These are phyloP conservation scores for Dione juno DNA, from an alignment of 2,888 invertebrate genomes.

Conservation along the genomic window DNA sequence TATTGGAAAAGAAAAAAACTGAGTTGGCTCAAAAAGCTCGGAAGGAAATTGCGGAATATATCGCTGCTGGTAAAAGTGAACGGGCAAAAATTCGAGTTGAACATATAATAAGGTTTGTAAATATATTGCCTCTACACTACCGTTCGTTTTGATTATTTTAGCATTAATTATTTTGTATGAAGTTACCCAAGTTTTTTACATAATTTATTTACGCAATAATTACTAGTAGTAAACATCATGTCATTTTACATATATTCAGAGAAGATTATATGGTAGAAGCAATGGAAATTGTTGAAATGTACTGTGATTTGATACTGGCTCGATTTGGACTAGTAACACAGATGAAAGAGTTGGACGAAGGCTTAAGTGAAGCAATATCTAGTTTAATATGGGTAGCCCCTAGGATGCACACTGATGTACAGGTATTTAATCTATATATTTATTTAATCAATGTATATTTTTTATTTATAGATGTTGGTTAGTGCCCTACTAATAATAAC, in stretches of 20 bases:
- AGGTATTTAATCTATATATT: constrained; percentile 66
- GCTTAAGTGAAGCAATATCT: constrained; percentile 97
- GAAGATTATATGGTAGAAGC: constrained; percentile 99
- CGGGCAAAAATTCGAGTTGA: constrained; percentile 98
- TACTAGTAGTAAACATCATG: constrained; percentile 1
- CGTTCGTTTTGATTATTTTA: not conserved
- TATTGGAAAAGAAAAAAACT: constrained; percentile 98
- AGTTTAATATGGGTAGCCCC: constrained; percentile 99
- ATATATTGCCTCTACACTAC: not conserved
- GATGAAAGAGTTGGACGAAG: constrained; percentile 98
- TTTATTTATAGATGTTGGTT: no score
- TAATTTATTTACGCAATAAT: constrained; percentile 12
- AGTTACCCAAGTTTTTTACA: not conserved
- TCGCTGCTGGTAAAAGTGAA: constrained; percentile 92
- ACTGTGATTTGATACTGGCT: constrained; percentile 97
- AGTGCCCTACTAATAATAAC: no score
- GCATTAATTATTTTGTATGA: not conserved
- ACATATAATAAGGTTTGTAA: constrained; percentile 92
- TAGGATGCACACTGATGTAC: constrained; percentile 92
- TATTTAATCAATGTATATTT: no score
- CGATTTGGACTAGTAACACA: constrained; percentile 98
- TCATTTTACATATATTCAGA: constrained; percentile 72
- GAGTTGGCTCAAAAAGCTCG: constrained; percentile 98
- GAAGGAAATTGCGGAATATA: constrained; percentile 98
- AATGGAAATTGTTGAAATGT: constrained; percentile 99